Conservation (phyloP, 2,888 invertebrate genomes). For the Lingula anatina region DNA sequence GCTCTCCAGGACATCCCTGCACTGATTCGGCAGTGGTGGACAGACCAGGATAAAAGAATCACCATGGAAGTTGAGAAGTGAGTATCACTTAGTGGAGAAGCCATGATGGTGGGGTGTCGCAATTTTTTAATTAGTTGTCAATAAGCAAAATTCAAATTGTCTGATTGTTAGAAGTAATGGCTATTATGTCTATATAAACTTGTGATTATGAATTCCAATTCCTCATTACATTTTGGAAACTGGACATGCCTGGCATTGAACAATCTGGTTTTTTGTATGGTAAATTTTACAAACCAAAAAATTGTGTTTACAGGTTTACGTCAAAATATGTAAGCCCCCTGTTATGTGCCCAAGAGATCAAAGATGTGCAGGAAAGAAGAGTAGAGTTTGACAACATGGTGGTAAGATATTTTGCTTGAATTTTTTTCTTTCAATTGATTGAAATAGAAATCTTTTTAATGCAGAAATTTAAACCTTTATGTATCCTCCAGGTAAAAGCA, state of each 20-base stretch:
- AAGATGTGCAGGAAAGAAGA: slow-evolving; percentile 55
- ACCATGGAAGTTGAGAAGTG: slow-evolving; percentile 64
- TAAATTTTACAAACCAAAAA: no score
- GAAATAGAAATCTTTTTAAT: no score
- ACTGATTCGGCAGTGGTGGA: slow-evolving; percentile 74
- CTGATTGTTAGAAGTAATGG: no score
- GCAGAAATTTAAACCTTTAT: no score
- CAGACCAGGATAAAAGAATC: slow-evolving; percentile 61
- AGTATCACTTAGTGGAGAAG: no score
- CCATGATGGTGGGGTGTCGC: no score
- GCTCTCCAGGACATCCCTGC: slow-evolving; percentile 66
- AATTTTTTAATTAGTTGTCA: no score
- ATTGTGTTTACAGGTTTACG: slow-evolving; percentile 39
- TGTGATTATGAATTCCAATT: not conserved
- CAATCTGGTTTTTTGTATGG: not conserved
- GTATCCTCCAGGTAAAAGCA: slow-evolving; percentile 63
- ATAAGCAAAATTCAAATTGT: no score
- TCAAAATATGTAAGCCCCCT: slow-evolving; percentile 64
- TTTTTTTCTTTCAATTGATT: no score
- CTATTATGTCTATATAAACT: no score
- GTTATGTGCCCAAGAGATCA: slow-evolving; percentile 65
- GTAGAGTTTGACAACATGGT: slow-evolving; percentile 28
- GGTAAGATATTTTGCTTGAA: no score
- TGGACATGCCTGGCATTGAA: not conserved
- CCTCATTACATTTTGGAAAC: not conserved